Evolutionary conservation across 2,888 invertebrate genomes (phyloP).

Genomic region (Achlya flavicornis): DNA sequence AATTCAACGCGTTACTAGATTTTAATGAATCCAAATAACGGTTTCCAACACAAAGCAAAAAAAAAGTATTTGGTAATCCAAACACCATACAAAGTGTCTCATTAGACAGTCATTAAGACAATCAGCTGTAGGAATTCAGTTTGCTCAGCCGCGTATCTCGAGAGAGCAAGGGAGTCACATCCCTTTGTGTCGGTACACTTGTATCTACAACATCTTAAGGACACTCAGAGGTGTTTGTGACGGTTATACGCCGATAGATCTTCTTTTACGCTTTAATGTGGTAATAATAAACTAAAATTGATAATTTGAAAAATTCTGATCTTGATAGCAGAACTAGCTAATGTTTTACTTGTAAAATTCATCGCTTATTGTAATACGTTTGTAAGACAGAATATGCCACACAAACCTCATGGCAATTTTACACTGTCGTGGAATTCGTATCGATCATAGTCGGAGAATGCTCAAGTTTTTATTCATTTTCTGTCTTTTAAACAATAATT

Average conservation of each 20-base stretch:
- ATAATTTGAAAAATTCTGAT: not conserved
- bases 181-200: conserved; percentile 68
- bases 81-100: conserved; percentile 53
- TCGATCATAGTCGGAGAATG: not conserved
- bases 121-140: conserved; percentile 59
- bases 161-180: conserved; percentile 62
- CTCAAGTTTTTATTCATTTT: not conserved
- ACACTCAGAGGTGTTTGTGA: conserved; percentile 17
- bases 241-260: conserved; percentile 17
- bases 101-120: conserved; percentile 65
- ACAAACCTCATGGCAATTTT: not conserved
- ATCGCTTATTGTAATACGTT: too few relatives aligned
- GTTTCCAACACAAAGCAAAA: conserved; percentile 29
- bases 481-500: too few relatives aligned
- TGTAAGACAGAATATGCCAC: not conserved
- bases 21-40: conserved; percentile 9
- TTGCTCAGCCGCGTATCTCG: conserved; percentile 63
- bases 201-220: conserved; percentile 55
- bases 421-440: not conserved
- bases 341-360: too few relatives aligned
- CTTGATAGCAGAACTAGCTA: not conserved
- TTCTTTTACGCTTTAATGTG: conserved; percentile 1
- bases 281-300: not conserved
- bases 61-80: conserved; percentile 45
- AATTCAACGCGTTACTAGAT: not conserved